Percentiles rank a stretch among this genome's conserved stretches.
Conservation (phyloP, 2,113 vertebrate genomes). For the Sardina pilchardus region DNA sequence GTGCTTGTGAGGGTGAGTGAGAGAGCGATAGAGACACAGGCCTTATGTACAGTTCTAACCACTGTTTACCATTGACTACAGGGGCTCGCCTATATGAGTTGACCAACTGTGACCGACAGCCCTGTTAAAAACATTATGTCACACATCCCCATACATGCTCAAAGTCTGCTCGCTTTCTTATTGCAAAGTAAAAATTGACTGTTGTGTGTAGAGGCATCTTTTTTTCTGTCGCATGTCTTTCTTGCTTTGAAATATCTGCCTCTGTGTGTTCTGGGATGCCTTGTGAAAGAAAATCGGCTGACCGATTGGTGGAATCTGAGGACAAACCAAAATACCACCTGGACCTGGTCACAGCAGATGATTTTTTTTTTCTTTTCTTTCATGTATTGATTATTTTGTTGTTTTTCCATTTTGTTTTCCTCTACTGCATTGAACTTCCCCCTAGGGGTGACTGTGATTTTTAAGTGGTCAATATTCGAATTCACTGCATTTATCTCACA, state of each 20-base stretch:
- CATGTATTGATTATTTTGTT: background rate
- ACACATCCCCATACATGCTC: background rate
- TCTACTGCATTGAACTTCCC: background rate
- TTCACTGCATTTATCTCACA: background rate
- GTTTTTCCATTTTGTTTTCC: background rate
- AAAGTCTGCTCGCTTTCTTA: background rate
- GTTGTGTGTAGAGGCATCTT: background rate
- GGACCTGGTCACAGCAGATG: background rate
- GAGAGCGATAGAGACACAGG: background rate
- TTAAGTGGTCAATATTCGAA: background rate
- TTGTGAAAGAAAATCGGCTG: background rate
- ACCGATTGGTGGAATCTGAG: background rate
- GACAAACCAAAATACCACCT: constrained; percentile 4
- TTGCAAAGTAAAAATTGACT: background rate
- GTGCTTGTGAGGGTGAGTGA: background rate
- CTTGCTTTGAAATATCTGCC: background rate
- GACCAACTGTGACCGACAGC: background rate
- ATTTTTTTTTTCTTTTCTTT: background rate
- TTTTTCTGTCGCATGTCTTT: background rate
- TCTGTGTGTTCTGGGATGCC: background rate
- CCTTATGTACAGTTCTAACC: background rate
- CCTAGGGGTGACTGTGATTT: background rate
- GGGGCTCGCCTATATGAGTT: background rate
- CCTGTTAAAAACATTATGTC: background rate
- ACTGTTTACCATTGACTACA: background rate